Evolutionary conservation across 2,797 vertebrate genomes (phyloP), one percentile per base, ranked within the genome.

Genomic region (Molossus molossus): DNA sequence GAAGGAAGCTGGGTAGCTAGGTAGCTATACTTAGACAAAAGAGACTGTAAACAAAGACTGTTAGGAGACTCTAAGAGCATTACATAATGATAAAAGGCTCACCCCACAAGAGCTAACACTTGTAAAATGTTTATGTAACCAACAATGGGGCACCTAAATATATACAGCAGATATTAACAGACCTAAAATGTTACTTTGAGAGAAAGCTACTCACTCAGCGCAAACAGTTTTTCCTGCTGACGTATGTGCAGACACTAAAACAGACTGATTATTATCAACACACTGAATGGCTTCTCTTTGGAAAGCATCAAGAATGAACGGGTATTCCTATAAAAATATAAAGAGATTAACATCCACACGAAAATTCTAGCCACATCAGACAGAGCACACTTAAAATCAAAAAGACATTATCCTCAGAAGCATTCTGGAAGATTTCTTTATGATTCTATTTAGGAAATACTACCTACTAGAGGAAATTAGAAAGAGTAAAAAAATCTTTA

Each of bases 221-320:
- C 99, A 99, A 55, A 99, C 99, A 1, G 99, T 99, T 98, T 99
- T 99, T 82, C 99, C 99, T 27, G 99, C 99, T 91, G 99, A 99
- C 5, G 99, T 99, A 97, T 99, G 99, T 60, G 99, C 99, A 7
- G 99, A 99, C 48, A 99, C 99, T 40, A 99, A 98, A 57, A 99
- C 99, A 45, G 99, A 99, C 97, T 99, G 99, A 94, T 99, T 99
- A 97, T 99, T 99, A 98, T 99, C 99, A 4, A 99, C 99, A 96
- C 99, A 99, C 55, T 99, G 98, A 97, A 99, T 99, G 90, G 99
- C 99, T 98, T 99, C 99, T 77, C 99, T 99, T 98, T 99, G 99
- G 97, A 99, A 99, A 13, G 99, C 99, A 97, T 99, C 99, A 37
- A 99, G 99, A 97, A 99, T 97, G 96, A 99, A 99, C 0, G 99